phyloP scores from a whole-genome alignment of 2,797 vertebrate genomes.

The Hippoglossus hippoglossus region DNA sequence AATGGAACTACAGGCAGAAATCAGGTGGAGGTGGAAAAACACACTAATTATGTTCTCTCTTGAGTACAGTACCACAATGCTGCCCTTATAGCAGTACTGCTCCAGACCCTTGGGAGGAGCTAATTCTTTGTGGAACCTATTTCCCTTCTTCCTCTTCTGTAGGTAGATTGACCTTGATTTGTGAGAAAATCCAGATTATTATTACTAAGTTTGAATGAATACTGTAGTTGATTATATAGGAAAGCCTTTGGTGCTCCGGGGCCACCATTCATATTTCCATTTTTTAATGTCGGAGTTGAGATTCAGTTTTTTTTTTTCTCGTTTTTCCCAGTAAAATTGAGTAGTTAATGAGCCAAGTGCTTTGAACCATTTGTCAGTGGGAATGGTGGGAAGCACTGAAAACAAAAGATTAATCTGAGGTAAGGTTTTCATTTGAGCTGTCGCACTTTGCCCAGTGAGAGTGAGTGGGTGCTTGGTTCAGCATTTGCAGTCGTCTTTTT shows the following conservation, averaged over 20 bases:
- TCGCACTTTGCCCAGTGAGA: not conserved
- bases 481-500: not conserved
- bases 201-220: too few species aligned
- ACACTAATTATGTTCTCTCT: too few species aligned
- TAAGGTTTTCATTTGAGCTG: slow-evolving; percentile 12
- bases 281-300: not conserved
- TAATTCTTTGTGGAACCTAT: too few species aligned
- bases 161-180: too few species aligned
- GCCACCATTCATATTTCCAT: not conserved
- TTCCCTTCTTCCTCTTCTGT: too few species aligned
- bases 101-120: too few species aligned
- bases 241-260: not conserved
- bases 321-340: not conserved
- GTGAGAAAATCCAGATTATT: too few species aligned
- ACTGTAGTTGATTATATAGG: not conserved
- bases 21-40: too few species aligned
- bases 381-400: not conserved
- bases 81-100: too few species aligned
- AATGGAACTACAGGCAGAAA: too few species aligned
- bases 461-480: not conserved
- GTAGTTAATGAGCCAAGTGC: slow-evolving; percentile 6
- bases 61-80: too few species aligned
- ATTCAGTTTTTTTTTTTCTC: not conserved
- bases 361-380: slow-evolving; percentile 2
- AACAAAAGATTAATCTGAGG: slow-evolving; percentile 3